Evolutionary conservation across 2,113 vertebrate species (phyloP), one percentile per base, ranked within the genome.

Genomic region (Condylura cristata): DNA sequence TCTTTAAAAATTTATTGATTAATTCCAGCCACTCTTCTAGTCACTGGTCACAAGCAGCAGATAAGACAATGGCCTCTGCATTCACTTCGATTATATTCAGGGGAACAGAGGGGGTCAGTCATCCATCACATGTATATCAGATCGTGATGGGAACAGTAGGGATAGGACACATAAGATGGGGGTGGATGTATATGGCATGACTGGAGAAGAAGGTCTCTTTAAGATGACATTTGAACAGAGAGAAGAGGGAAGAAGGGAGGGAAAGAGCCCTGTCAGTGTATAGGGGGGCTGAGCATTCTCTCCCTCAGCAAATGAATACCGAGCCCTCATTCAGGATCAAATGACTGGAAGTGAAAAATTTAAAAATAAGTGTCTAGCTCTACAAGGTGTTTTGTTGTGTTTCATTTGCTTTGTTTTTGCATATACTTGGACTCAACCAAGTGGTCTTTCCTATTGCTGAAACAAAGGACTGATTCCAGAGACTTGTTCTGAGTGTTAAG

Each of bases 131-230:
- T 56, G 20, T 1, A 16, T 70, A 53, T 63, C 58, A n/a, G 17
- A 34, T 37, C 9, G 26, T 63, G 46, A 60, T 37, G 5, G 26
- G 12, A 75, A 32, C 32, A n/a, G 14, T 0, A 8, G 0, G 7
- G 20, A 16, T 34, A 18, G 61, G n/a, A 37, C 2, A 1, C 20
- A 13, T 0, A 5, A 56, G 41, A 3, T 13, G 2, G 4, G 6
- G 1, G 12, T 3, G 9, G 20, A 13, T 70, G 13, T 12, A 1
- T 8, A 3, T 28, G 4, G 32, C 78, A 2, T 16, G 4, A 1
- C 0, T 5, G 48, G 41, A 5, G n/a, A n/a, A 48, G 46, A n/a
- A 26, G 16, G 3, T 14, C 20, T 37, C 6, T 51, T 39, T 30
- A 13, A 4, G 60, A 30, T 22, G 39, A 56, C 3, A 4, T 24